A percentile compares a stretch with the other conserved stretches of the same genome.
Conservation (phyloP, 2,888 invertebrate species). For the Chloromyia formosa region DNA sequence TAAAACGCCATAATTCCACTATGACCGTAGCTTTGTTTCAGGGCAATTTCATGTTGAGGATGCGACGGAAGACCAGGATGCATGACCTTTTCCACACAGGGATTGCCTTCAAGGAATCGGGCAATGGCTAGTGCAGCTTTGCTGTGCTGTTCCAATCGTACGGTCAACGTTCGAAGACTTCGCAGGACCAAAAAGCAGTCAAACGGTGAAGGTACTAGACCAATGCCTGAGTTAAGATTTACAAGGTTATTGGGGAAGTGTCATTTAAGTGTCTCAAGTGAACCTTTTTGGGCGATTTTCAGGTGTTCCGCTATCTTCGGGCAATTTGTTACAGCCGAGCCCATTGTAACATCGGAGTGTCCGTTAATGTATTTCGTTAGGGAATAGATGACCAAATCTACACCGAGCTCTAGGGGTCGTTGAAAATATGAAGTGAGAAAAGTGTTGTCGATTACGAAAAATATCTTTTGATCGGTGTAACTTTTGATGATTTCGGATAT, state of each 20-base stretch:
- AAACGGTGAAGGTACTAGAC: constrained; percentile 94
- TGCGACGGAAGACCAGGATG: constrained; percentile 89
- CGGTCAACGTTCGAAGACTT: constrained; percentile 89
- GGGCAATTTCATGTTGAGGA: constrained; percentile 83
- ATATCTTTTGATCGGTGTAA: constrained; percentile 62
- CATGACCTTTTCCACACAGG: constrained; percentile 79
- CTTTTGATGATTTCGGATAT: constrained; percentile 72
- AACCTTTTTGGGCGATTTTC: constrained; percentile 75
- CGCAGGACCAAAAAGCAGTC: constrained; percentile 94
- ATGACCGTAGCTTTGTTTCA: constrained; percentile 84
- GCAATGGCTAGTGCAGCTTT: constrained; percentile 81
- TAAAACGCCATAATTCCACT: constrained; percentile 94
- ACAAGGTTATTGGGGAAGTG: neutral
- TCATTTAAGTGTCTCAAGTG: neutral
- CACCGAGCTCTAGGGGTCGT: constrained; percentile 89
- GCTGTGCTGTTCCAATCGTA: constrained; percentile 92
- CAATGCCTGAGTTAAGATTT: constrained; percentile 59
- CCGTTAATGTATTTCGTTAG: constrained; percentile 99
- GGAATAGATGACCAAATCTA: constrained; percentile 91
- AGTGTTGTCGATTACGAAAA: constrained; percentile 93
- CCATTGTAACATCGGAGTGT: constrained; percentile 97
- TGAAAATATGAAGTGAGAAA: constrained; percentile 92
- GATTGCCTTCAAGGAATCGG: constrained; percentile 81
- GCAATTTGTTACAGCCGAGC: constrained; percentile 80
- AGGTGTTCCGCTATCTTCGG: constrained; percentile 76